Evolutionary conservation across 2,797 vertebrate genomes (phyloP).

Genomic region (Euthynnus affinis): DNA sequence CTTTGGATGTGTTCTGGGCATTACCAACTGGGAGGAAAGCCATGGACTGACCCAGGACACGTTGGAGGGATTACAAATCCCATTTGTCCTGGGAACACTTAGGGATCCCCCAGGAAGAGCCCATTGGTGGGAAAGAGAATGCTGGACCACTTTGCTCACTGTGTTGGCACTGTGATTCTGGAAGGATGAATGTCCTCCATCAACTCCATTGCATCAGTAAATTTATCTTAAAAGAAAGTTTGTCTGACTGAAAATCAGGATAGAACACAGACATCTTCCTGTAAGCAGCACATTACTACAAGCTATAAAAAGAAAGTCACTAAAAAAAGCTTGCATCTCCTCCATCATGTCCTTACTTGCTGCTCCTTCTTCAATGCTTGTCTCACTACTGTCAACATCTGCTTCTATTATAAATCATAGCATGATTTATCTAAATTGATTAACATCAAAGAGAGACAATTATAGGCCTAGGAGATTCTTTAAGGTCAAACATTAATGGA

Average conservation of each 20-base stretch:
- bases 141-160: constrained; percentile 20
- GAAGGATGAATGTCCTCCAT: constrained; percentile 35
- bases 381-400: constrained; percentile 24
- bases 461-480: background rate
- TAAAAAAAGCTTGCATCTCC: constrained; percentile 37
- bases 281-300: constrained; percentile 33
- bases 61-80: constrained; percentile 53
- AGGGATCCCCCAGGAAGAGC: constrained; percentile 48
- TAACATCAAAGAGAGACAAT: background rate
- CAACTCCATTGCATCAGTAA: constrained; percentile 10
- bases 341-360: constrained; percentile 20
- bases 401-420: constrained; percentile 2
- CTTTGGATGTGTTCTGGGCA: constrained; percentile 45
- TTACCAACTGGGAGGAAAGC: constrained; percentile 56
- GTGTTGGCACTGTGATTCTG: constrained; percentile 44
- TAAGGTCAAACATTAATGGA: constrained; percentile 11
- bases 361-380: constrained; percentile 14
- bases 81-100: constrained; percentile 52
- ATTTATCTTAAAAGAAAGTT: constrained; percentile 29
- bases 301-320: constrained; percentile 51
- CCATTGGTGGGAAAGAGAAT: constrained; percentile 43
- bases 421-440: constrained; percentile 2
- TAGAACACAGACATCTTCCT: constrained; percentile 34
- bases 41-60: constrained; percentile 50
- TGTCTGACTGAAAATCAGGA: constrained; percentile 28